phyloP scores from a whole-genome alignment of 2,113 vertebrate species.

The Tachycineta bicolor region DNA sequence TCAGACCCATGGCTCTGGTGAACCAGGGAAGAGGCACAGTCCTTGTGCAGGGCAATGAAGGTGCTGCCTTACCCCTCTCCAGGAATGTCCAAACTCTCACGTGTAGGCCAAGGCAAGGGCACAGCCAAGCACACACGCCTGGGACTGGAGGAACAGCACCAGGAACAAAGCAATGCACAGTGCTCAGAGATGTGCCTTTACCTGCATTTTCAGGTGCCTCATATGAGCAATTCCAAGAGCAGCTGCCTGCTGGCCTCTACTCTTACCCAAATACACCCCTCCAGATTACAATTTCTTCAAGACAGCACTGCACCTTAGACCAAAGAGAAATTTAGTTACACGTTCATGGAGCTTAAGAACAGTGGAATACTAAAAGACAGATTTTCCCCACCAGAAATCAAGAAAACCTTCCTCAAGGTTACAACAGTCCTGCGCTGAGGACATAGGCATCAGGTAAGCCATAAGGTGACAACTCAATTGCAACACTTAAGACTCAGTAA shows the following conservation, averaged over 20 bases:
- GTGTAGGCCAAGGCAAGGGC: not conserved
- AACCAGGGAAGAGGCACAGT: not conserved
- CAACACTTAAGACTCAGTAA: not conserved
- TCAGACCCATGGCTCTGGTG: not conserved
- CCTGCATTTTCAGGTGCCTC: not conserved
- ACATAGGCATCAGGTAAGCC: not conserved
- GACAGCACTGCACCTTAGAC: not conserved
- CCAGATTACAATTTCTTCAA: not conserved
- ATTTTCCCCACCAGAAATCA: not conserved
- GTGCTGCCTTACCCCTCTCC: not conserved
- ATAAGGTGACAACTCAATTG: not conserved
- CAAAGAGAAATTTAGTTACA: not conserved
- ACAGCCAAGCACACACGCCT: not conserved
- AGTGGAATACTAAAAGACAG: not conserved
- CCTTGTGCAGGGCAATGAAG: not conserved
- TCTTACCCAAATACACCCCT: not conserved
- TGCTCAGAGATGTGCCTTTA: not conserved
- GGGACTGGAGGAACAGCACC: not conserved
- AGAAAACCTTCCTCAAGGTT: not conserved
- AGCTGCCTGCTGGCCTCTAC: not conserved
- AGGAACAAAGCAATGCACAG: not conserved
- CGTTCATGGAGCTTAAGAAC: not conserved
- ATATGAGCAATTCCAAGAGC: not conserved
- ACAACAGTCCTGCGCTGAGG: not conserved
- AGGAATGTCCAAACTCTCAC: not conserved